A percentile compares a stretch with the other conserved stretches of the same genome.
Evolutionary conservation across 2,888 invertebrate species (phyloP).

Genomic region (Andrena fulva): DNA sequence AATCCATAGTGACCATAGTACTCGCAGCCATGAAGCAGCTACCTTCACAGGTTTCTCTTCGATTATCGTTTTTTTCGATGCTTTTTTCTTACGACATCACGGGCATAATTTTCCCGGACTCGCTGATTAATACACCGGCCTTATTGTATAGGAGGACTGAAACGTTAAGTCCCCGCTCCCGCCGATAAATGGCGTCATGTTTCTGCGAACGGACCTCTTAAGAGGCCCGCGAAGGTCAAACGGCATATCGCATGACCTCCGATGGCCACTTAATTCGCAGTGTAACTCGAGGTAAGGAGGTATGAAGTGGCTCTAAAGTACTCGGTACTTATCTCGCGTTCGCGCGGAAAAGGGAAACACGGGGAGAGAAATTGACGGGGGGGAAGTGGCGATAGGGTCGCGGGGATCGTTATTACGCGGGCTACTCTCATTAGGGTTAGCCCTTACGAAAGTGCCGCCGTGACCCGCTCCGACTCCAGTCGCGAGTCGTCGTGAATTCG

Average conservation of each 20-base stretch:
- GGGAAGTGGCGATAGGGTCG: constrained; percentile 46
- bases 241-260: constrained; percentile 64
- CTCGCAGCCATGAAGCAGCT: neutral
- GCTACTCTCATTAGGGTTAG: constrained; percentile 64
- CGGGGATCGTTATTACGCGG: constrained; percentile 59
- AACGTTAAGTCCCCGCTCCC: constrained; percentile 24
- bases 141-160: constrained; percentile 25
- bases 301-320: constrained; percentile 66
- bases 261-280: constrained; percentile 67
- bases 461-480: constrained; percentile 41
- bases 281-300: constrained; percentile 66
- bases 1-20: neutral
- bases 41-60: neutral
- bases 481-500: constrained; percentile 73
- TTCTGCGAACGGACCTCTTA: constrained; percentile 55
- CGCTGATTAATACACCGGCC: constrained; percentile 38
- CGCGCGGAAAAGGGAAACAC: constrained; percentile 47
- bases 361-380: constrained; percentile 41
- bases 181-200: constrained; percentile 44
- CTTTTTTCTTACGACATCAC: constrained; percentile 17
- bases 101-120: constrained; percentile 31
- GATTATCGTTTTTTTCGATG: constrained; percentile 8
- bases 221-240: constrained; percentile 62
- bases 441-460: constrained; percentile 51
- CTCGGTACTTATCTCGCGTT: constrained; percentile 55